These are phyloP conservation scores for Anarsia innoxiella DNA, from an alignment of 2,888 invertebrate species.

Conservation along the genomic window DNA sequence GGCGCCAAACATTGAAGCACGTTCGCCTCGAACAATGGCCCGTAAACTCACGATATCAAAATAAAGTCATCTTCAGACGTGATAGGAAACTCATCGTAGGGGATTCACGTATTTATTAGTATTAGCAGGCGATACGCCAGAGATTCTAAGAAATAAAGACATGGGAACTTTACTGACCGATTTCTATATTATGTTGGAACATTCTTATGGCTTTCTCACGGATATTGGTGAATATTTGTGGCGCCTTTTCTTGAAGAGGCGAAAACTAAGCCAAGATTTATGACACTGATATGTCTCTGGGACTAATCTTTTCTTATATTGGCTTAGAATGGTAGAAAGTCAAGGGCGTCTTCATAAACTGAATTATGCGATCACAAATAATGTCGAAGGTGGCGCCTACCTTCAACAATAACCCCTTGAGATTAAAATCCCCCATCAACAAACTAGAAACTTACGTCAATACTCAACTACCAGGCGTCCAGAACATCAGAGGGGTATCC, in stretches of 20 bases:
- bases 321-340: not conserved
- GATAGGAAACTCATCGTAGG: conserved; percentile 41
- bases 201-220: conserved; percentile 9
- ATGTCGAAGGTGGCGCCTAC: no score
- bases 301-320: not conserved
- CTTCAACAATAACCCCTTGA: not conserved
- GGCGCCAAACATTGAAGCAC: conserved; percentile 39
- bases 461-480: conserved; percentile 35
- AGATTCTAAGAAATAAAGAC: conserved; percentile 7
- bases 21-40: conserved; percentile 52
- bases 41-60: conserved; percentile 66
- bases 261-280: not conserved
- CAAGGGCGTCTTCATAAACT: not conserved
- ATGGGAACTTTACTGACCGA: conserved; percentile 7
- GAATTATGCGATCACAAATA: not conserved
- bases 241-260: not conserved
- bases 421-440: not conserved
- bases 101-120: no score
- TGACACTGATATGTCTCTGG: not conserved
- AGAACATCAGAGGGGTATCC: conserved; percentile 37
- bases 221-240: not conserved
- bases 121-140: conserved; percentile 10
- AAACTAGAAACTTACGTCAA: conserved; percentile 12
- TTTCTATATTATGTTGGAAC: not conserved
- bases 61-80: conserved; percentile 63